Evolutionary conservation across 2,797 vertebrate species (phyloP).

Genomic region (Botia kubotai): DNA sequence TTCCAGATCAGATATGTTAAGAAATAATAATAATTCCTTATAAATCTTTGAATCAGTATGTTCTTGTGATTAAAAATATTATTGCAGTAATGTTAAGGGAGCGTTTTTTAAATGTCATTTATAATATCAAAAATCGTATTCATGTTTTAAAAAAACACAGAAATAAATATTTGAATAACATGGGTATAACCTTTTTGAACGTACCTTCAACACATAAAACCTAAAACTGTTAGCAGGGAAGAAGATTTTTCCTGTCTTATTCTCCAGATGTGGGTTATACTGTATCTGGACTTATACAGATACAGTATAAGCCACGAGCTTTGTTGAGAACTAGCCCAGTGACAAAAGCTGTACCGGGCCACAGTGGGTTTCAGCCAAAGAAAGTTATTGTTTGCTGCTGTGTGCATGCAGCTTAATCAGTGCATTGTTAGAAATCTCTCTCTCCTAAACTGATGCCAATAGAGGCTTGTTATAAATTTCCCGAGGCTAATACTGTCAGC

Average conservation of each 20-base stretch:
- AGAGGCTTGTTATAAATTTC: slow-evolving; percentile 27
- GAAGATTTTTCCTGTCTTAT: slow-evolving; percentile 5
- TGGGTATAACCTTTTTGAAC: not conserved
- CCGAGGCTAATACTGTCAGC: slow-evolving; percentile 17
- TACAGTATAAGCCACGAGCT: not conserved
- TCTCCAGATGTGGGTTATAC: slow-evolving; percentile 30
- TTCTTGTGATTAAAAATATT: too few relatives aligned
- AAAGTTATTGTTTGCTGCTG: not conserved
- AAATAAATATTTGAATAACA: too few relatives aligned
- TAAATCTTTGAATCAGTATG: not conserved
- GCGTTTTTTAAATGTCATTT: too few relatives aligned
- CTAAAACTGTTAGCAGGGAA: too few relatives aligned
- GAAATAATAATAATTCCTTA: not conserved
- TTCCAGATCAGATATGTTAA: not conserved
- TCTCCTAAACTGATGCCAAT: slow-evolving; percentile 25
- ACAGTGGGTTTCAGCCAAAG: slow-evolving; percentile 6
- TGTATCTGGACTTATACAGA: not conserved
- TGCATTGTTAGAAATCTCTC: slow-evolving; percentile 34
- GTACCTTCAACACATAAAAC: not conserved
- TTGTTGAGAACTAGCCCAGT: slow-evolving; percentile 5
- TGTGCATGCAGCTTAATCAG: slow-evolving; percentile 26
- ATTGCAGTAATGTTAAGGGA: too few relatives aligned
- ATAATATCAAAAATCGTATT: too few relatives aligned
- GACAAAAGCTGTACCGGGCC: slow-evolving; percentile 1
- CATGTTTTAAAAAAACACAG: too few relatives aligned